These are phyloP conservation scores for Drosophila siamana DNA, from an alignment of 2,888 invertebrate genomes.

Conservation along the genomic window DNA sequence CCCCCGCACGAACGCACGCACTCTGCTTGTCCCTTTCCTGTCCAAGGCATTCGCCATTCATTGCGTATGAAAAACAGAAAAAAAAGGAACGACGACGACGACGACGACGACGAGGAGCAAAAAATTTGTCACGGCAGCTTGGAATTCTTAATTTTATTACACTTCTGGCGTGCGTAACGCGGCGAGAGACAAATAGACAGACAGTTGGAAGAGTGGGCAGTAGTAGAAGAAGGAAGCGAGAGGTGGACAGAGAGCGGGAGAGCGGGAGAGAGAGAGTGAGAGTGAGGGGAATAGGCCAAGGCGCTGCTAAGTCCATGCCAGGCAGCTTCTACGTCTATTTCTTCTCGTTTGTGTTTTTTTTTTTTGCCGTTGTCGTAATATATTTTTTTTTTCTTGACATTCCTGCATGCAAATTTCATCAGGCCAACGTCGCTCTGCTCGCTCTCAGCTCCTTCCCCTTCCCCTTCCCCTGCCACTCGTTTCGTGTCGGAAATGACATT, in stretches of 20 bases:
- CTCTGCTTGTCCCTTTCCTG: not conserved
- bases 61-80: slow-evolving; percentile 44
- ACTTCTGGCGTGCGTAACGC: slow-evolving; percentile 69
- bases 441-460: not conserved
- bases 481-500: slow-evolving; percentile 78
- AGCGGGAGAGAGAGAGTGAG: not conserved
- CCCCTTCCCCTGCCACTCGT: slow-evolving; percentile 10
- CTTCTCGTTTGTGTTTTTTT: slow-evolving; percentile 7
- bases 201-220: slow-evolving; percentile 22
- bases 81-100: too few species aligned
- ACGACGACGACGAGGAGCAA: too few species aligned
- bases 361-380: too few species aligned
- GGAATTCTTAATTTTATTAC: slow-evolving; percentile 84
- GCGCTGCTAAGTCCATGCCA: slow-evolving; percentile 29
- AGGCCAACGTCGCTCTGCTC: slow-evolving; percentile 4
- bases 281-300: slow-evolving; percentile 17
- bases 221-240: not conserved
- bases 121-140: slow-evolving; percentile 83
- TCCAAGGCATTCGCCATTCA: slow-evolving; percentile 51
- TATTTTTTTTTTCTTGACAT: slow-evolving; percentile 48
- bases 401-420: slow-evolving; percentile 78
- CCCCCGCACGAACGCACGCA: too few species aligned
- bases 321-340: slow-evolving; percentile 36
- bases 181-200: slow-evolving; percentile 58
- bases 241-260: too few species aligned